Percentiles rank a stretch among this genome's conserved stretches.
Conservation (phyloP, 2,113 vertebrate genomes). For the Macrotis lagotis region DNA sequence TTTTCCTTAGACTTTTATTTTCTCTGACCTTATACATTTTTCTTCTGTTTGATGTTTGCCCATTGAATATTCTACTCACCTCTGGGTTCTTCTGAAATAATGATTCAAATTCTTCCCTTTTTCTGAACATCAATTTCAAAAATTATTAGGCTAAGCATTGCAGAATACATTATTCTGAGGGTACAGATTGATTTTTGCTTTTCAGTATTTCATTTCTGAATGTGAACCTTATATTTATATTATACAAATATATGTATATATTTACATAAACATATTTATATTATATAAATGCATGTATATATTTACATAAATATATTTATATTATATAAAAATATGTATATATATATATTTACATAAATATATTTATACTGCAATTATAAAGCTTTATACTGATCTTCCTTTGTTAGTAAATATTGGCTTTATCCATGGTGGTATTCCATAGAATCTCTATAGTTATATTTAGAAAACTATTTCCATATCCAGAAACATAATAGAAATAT, state of each 20-base stretch:
- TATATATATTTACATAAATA: no score
- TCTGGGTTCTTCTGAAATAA: neutral
- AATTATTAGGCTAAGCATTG: neutral
- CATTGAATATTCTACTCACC: neutral
- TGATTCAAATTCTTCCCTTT: neutral
- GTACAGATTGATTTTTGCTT: neutral
- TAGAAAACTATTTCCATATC: neutral
- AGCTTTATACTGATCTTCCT: neutral
- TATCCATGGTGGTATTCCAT: neutral
- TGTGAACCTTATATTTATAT: no score
- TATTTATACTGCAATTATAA: neutral
- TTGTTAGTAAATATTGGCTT: neutral
- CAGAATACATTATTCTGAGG: neutral
- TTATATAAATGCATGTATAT: no score
- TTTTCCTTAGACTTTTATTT: neutral
- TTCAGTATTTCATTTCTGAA: neutral
- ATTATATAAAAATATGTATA: no score
- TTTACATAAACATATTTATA: no score
- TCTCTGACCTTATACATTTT: neutral
- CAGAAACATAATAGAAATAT: neutral
- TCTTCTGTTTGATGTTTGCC: neutral
- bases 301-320: no score
- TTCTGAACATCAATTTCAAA: neutral
- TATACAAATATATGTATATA: no score
- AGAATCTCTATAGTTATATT: neutral